These are phyloP conservation scores for Drosophila rhopaloa DNA, from an alignment of 1,140 invertebrate species.

Conservation along the genomic window DNA sequence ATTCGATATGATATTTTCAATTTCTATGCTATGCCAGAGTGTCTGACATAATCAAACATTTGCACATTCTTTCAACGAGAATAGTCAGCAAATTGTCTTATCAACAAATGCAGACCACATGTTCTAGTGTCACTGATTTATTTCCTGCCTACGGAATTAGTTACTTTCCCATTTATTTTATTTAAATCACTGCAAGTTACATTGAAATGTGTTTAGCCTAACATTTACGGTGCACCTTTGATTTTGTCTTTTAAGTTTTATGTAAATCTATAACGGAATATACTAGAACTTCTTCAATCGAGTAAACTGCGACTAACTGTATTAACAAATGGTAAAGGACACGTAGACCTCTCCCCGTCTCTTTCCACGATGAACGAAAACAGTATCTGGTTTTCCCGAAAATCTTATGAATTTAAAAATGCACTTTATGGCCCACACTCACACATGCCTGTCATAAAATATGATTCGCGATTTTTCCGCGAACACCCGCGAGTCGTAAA, in stretches of 20 bases:
- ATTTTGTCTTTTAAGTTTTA: slow-evolving; percentile 45
- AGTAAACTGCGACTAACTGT: slow-evolving; percentile 1
- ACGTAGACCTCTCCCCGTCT: neutral
- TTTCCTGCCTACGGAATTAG: slow-evolving; percentile 14
- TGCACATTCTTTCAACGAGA: slow-evolving; percentile 60
- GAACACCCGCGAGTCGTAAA: slow-evolving; percentile 58
- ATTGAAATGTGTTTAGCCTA: slow-evolving; percentile 27
- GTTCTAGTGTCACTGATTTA: slow-evolving; percentile 7
- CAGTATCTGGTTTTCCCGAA: slow-evolving; percentile 73
- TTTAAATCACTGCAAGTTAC: slow-evolving; percentile 17
- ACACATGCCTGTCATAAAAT: slow-evolving; percentile 70
- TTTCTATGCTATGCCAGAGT: slow-evolving; percentile 43
- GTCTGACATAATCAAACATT: slow-evolving; percentile 32
- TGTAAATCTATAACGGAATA: slow-evolving; percentile 23
- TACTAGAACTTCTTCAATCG: slow-evolving; percentile 18
- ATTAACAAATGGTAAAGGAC: neutral
- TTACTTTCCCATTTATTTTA: neutral
- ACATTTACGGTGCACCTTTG: slow-evolving; percentile 48
- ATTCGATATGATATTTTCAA: slow-evolving; percentile 70
- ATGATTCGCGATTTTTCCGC: slow-evolving; percentile 71
- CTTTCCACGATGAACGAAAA: slow-evolving; percentile 63
- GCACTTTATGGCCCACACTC: slow-evolving; percentile 49
- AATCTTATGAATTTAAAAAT: slow-evolving; percentile 83
- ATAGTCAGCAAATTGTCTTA: slow-evolving; percentile 38
- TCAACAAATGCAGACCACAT: slow-evolving; percentile 24